Base-by-base conservation (phyloP, 1,140 invertebrate species). In the Apis laboriosa region DNA sequence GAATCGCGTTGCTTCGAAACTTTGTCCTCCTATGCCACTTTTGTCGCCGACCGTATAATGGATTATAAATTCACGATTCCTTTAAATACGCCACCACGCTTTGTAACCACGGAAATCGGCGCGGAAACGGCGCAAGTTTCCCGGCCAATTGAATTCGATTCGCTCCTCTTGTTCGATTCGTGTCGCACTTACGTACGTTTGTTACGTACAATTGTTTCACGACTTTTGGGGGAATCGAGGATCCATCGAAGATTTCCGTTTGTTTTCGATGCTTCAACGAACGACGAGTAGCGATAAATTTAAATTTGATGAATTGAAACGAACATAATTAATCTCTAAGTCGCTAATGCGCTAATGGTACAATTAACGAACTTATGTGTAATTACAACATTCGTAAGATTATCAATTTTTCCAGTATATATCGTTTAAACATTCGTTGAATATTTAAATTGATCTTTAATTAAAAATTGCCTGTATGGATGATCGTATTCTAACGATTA, bases 1-100 rank as follows among this genome's bases (percentile, higher is more conserved):
- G 73, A 82, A 82, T 82, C 64, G 80, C n/a, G 64, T n/a, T n/a
- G 28, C 15, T 24, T 51, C 34, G 9, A 28, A 82, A 82, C 80
- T 67, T 82, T 64, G 51, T 75, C 56, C 34, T 21, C 49, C 58
- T 49, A n/a, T 49, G 55, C 43, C 66, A 76, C 53, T 81, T 81
- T 81, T 76, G 72, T 58, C 79, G 43, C 68, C 1, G 13, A 11
- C 17, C 17, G 53, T 43, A 81, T 81, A 77, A 81, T 77, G 73
- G 80, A 68, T 75, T 67, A 56, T 70, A 82, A 77, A 82, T 82
- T 28, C 34, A 43, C 64, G 66, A 81, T 81, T 81, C 56, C 80
- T 81, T 77, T 77, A 70, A 82, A 82, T 82, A 82, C 73, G 51
- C 76, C 80, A 28, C 53, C 80, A 28, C 53, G 53, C 51, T 61